These are phyloP conservation scores for Xenops minutus DNA, from an alignment of 2,797 vertebrate genomes.

Conservation along the genomic window DNA sequence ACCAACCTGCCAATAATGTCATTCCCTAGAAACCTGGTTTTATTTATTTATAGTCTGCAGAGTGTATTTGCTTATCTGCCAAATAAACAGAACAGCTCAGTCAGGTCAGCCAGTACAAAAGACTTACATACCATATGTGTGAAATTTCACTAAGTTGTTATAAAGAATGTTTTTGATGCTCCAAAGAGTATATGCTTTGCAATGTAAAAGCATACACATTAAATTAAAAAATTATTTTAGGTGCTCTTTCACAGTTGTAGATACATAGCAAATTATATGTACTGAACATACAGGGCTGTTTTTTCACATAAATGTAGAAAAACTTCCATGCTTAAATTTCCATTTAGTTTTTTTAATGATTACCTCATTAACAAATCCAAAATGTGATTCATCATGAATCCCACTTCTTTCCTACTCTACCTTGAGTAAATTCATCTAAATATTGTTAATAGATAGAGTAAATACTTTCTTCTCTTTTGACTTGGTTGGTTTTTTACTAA, in stretches of 20 bases:
- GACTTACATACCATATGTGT: background rate
- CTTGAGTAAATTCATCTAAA: background rate
- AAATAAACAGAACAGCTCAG: background rate
- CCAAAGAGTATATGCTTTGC: background rate
- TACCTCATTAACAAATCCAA: background rate
- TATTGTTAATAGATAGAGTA: background rate
- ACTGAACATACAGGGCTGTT: background rate
- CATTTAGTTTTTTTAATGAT: background rate
- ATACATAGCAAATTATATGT: background rate
- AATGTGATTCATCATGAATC: background rate
- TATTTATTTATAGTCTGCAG: background rate
- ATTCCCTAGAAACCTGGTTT: background rate
- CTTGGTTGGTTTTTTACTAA: background rate
- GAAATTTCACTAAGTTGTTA: background rate
- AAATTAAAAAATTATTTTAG: background rate
- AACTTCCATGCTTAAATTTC: background rate
- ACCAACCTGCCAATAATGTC: background rate
- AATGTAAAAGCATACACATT: background rate
- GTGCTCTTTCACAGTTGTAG: background rate
- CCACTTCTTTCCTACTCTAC: background rate
- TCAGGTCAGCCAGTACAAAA: background rate
- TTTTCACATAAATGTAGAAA: background rate
- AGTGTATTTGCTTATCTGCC: background rate
- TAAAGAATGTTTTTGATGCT: background rate
- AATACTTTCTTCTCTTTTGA: background rate